Percentiles rank a stretch among this genome's conserved stretches.
phyloP scores from a whole-genome alignment of 2,113 vertebrate genomes.

The Terrapene triunguis region DNA sequence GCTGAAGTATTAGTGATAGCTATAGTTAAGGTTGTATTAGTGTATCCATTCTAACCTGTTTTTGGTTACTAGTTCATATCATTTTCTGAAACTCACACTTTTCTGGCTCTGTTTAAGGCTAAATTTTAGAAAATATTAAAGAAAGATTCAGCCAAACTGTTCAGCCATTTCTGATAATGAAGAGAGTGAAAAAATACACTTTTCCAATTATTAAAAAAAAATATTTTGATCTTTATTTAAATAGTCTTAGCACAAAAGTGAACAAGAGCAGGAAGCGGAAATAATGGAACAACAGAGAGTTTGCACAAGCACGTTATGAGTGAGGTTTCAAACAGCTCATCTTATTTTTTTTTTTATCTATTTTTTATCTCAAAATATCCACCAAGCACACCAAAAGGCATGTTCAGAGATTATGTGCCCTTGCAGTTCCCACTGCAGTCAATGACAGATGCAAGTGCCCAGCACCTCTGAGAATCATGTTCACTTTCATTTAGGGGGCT shows the following conservation, averaged over 20 bases:
- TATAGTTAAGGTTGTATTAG: conserved; percentile 42
- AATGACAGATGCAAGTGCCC: conserved; percentile 67
- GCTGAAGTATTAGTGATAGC: conserved; percentile 39
- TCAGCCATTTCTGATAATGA: conserved; percentile 76
- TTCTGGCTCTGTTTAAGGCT: conserved; percentile 70
- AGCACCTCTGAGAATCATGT: conserved; percentile 8
- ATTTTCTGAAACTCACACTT: conserved; percentile 77
- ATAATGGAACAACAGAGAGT: conserved; percentile 68
- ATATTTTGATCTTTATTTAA: conserved; percentile 72
- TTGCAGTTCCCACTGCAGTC: conserved; percentile 42
- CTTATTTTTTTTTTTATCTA: conserved; percentile 46
- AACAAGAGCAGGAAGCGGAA: conserved; percentile 69
- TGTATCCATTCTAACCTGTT: conserved; percentile 40
- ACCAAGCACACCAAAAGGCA: conserved; percentile 57
- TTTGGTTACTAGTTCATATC: conserved; percentile 71
- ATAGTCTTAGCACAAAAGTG: conserved; percentile 70
- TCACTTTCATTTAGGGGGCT: conserved; percentile 36
- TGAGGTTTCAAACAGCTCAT: conserved; percentile 51
- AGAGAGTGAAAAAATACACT: conserved; percentile 76
- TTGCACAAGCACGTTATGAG: conserved; percentile 60
- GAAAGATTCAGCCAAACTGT: conserved; percentile 76
- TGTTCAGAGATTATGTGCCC: conserved; percentile 28
- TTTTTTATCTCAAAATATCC: conserved; percentile 53
- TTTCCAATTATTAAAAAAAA: conserved; percentile 70
- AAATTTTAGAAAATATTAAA: conserved; percentile 42